phyloP scores from a whole-genome alignment of 2,113 vertebrate species.

The Ochotona princeps region DNA sequence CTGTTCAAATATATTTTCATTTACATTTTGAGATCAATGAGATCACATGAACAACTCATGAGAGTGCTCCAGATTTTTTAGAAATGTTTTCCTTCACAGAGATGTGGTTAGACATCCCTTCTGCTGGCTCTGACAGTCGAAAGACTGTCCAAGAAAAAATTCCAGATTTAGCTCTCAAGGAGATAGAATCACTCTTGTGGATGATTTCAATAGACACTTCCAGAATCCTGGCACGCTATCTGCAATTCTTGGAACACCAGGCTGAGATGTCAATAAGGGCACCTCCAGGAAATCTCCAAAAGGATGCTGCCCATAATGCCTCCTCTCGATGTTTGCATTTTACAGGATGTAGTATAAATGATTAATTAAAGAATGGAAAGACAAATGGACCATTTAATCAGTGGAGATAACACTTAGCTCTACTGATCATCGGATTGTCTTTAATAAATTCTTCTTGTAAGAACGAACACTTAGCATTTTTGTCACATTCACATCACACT shows the following conservation, averaged over 20 bases:
- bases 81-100: slow-evolving; percentile 63
- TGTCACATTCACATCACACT: too few relatives aligned
- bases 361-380: neutral
- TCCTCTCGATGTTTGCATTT: neutral
- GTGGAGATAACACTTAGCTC: neutral
- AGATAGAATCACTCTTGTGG: slow-evolving; percentile 33
- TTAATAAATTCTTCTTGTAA: too few relatives aligned
- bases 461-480: too few relatives aligned
- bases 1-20: neutral
- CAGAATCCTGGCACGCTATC: neutral
- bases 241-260: neutral
- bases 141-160: slow-evolving; percentile 66
- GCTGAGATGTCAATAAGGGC: neutral
- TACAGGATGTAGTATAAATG: neutral
- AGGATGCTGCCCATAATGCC: neutral
- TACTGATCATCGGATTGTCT: neutral
- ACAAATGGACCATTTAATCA: neutral
- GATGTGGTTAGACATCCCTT: slow-evolving; percentile 44
- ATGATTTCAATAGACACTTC: slow-evolving; percentile 5
- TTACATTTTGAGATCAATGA: slow-evolving; percentile 2
- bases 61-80: slow-evolving; percentile 60
- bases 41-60: neutral
- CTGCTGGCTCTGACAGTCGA: neutral
- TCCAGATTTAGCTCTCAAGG: slow-evolving; percentile 46
- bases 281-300: neutral